Percentiles rank a stretch among this genome's conserved stretches.
Evolutionary conservation across 1,140 invertebrate genomes (phyloP).

Genomic region (Caenorhabditis tropicalis): DNA sequence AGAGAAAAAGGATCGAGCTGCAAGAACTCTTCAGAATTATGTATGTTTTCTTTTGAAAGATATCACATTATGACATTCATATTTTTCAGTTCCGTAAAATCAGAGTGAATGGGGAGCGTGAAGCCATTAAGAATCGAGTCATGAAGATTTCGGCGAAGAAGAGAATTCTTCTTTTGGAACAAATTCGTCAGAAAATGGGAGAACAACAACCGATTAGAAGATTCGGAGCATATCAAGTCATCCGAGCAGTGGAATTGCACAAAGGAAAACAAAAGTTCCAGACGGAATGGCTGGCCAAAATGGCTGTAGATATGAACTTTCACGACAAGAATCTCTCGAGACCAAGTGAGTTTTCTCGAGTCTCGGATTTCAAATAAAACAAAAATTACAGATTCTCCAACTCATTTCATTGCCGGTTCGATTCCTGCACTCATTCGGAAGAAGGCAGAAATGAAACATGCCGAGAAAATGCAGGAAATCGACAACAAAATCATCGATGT

Average conservation of each 20-base stretch:
- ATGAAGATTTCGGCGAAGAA: background rate
- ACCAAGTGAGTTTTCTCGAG: background rate
- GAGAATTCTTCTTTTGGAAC: background rate
- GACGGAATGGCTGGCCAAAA: constrained; percentile 3
- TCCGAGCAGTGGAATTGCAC: background rate
- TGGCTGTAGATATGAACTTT: background rate
- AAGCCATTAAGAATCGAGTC: background rate
- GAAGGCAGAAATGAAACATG: constrained; percentile 22
- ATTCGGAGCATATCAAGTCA: constrained; percentile 20
- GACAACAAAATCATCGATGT: background rate
- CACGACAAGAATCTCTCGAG: constrained; percentile 21
- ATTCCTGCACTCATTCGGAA: constrained; percentile 2
- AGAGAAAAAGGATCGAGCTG: constrained; percentile 5
- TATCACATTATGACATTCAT: too few relatives aligned
- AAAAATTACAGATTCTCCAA: background rate
- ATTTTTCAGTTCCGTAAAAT: constrained; percentile 17
- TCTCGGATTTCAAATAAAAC: background rate
- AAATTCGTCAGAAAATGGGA: constrained; percentile 30
- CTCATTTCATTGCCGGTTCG: background rate
- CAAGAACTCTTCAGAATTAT: constrained; percentile 32
- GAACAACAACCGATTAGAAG: constrained; percentile 24
- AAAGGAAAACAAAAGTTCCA: constrained; percentile 21
- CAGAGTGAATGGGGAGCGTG: background rate
- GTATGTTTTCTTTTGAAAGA: background rate
- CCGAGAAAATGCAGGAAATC: constrained; percentile 13